Conservation (phyloP, 2,888 invertebrate genomes). For the Capitulum mitella region DNA sequence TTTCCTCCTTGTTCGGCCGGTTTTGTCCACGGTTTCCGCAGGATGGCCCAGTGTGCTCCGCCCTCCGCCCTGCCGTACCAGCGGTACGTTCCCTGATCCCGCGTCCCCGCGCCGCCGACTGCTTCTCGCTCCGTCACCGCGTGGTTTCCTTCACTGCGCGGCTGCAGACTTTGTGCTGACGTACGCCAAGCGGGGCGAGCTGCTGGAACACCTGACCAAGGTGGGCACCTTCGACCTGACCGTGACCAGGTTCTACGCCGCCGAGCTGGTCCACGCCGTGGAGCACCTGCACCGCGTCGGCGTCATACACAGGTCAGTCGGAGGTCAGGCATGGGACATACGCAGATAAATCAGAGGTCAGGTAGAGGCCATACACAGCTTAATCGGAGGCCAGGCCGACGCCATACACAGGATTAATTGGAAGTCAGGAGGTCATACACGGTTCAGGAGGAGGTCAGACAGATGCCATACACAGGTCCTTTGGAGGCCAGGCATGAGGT, state of each 20-base stretch:
- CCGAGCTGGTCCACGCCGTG: constrained; percentile 83
- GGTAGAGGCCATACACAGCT: background rate
- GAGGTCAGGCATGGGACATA: background rate
- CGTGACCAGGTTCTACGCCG: constrained; percentile 86
- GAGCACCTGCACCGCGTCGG: constrained; percentile 81
- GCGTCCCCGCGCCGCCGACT: too few species aligned
- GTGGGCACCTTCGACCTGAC: constrained; percentile 75
- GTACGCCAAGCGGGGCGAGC: constrained; percentile 90
- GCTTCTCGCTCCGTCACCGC: too few species aligned
- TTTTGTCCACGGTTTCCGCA: too few species aligned
- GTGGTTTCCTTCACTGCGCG: constrained; percentile 34
- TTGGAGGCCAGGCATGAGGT: too few species aligned
- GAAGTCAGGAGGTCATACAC: too few species aligned
- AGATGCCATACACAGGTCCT: too few species aligned
- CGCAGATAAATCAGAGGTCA: background rate
- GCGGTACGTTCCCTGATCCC: too few species aligned
- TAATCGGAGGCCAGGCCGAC: background rate
- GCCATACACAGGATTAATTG: too few species aligned
- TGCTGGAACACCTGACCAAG: constrained; percentile 83
- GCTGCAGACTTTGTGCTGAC: constrained; percentile 77
- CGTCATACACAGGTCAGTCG: constrained; percentile 70
- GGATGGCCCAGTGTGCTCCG: too few species aligned
- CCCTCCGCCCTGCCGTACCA: too few species aligned
- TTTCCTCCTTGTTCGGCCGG: too few species aligned
- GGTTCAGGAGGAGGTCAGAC: too few species aligned